A percentile compares a stretch with the other conserved stretches of the same genome.
phyloP scores from a whole-genome alignment of 1,140 invertebrate species.

The Drosophila teissieri region DNA sequence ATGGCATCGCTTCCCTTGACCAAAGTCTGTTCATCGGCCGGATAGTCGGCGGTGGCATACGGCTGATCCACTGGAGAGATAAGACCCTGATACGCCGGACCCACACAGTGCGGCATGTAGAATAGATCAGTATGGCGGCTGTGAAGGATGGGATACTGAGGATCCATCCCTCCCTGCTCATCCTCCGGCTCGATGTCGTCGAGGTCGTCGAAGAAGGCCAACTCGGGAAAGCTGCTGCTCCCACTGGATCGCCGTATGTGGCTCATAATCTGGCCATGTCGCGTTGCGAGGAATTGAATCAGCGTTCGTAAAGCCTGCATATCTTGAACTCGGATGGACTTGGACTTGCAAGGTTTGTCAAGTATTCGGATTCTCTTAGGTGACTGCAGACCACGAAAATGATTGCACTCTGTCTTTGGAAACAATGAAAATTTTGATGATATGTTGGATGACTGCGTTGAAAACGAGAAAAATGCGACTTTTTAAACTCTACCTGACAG shows the following conservation, averaged over 20 bases:
- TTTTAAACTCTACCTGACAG: slow-evolving; percentile 12
- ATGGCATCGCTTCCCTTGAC: neutral
- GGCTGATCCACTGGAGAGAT: slow-evolving; percentile 29
- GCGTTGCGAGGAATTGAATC: neutral
- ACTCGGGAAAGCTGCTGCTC: slow-evolving; percentile 24
- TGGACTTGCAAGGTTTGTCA: neutral
- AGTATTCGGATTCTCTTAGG: neutral
- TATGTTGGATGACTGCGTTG: neutral
- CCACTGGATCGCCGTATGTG: slow-evolving; percentile 28
- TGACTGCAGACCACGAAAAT: neutral
- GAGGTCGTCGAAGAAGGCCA: slow-evolving; percentile 32
- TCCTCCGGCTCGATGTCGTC: slow-evolving; percentile 47
- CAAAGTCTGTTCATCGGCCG: neutral
- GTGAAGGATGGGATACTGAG: slow-evolving; percentile 31
- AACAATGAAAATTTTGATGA: slow-evolving; percentile 17
- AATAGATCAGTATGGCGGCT: slow-evolving; percentile 43
- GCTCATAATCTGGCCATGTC: neutral
- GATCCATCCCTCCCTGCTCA: neutral
- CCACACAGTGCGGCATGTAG: slow-evolving; percentile 56
- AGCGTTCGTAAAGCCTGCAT: slow-evolving; percentile 11
- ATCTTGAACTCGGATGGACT: neutral
- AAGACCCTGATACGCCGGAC: slow-evolving; percentile 48
- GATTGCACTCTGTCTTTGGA: neutral
- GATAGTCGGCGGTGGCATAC: slow-evolving; percentile 1
- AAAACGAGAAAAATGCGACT: neutral